phyloP scores from a whole-genome alignment of 2,797 vertebrate genomes.

The Ibycter americanus region DNA sequence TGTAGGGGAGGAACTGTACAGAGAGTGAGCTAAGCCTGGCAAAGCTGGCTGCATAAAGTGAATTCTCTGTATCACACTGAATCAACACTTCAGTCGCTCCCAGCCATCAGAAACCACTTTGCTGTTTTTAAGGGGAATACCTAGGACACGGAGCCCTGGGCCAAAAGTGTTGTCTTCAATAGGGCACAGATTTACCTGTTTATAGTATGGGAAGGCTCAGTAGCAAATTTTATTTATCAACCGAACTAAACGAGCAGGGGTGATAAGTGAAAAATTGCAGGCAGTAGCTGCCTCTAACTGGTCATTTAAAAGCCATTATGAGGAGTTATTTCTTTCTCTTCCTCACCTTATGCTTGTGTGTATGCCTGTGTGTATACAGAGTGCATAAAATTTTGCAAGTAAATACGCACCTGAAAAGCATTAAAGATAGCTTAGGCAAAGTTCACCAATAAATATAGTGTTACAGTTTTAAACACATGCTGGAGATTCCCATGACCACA shows the following conservation, averaged over 20 bases:
- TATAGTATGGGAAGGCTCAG: background rate
- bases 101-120: background rate
- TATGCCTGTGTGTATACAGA: background rate
- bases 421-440: background rate
- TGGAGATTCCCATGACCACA: slow-evolving; percentile 62
- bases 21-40: background rate
- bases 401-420: background rate
- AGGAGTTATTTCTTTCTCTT: background rate
- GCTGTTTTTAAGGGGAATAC: background rate
- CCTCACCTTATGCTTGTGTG: rapidly evolving
- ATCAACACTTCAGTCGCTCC: background rate
- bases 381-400: background rate
- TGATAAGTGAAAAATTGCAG: background rate
- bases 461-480: background rate
- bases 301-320: background rate
- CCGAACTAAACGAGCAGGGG: background rate
- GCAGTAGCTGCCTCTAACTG: background rate
- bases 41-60: background rate
- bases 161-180: background rate
- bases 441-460: background rate
- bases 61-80: background rate
- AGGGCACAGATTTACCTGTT: background rate
- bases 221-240: background rate
- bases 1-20: background rate
- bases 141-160: background rate